Percentiles rank a stretch among this genome's conserved stretches.
phyloP scores from a whole-genome alignment of 1,140 invertebrate genomes.

The Venturia canescens region DNA sequence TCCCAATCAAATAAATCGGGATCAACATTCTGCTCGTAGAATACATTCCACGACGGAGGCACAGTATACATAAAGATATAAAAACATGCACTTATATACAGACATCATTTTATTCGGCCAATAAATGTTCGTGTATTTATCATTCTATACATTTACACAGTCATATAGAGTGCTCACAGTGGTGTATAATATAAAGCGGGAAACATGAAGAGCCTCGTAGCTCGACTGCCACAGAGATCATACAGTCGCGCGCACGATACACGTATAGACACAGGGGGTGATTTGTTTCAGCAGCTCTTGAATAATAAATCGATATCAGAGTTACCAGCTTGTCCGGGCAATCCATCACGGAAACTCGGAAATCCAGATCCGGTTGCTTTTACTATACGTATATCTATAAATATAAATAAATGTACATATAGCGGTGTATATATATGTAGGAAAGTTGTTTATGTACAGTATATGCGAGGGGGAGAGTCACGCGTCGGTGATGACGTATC shows the following conservation, averaged over 20 bases:
- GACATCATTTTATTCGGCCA: too few species aligned
- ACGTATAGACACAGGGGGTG: constrained; percentile 32
- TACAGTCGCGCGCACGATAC: constrained; percentile 21
- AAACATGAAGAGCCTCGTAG: background rate
- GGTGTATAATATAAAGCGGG: constrained; percentile 6
- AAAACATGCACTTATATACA: too few species aligned
- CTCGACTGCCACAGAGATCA: constrained; percentile 10
- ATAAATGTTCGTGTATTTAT: too few species aligned
- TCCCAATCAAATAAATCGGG: constrained; percentile 25
- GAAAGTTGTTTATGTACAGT: constrained; percentile 37
- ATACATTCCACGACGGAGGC: too few species aligned
- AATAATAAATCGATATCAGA: constrained; percentile 47
- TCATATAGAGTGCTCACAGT: background rate
- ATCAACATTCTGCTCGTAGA: background rate
- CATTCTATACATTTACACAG: too few species aligned
- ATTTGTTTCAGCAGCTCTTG: constrained; percentile 42
- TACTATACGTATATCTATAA: background rate
- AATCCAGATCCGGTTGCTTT: constrained; percentile 15
- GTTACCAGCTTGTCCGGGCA: constrained; percentile 45
- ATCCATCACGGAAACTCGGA: constrained; percentile 40
- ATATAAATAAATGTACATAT: constrained; percentile 1
- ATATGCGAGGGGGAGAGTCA: constrained; percentile 25
- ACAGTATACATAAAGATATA: too few species aligned
- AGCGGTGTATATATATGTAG: background rate
- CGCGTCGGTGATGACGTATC: constrained; percentile 41